Base-by-base conservation (phyloP, 23 tunicate genomes). In the Aplidium turbinatum region DNA sequence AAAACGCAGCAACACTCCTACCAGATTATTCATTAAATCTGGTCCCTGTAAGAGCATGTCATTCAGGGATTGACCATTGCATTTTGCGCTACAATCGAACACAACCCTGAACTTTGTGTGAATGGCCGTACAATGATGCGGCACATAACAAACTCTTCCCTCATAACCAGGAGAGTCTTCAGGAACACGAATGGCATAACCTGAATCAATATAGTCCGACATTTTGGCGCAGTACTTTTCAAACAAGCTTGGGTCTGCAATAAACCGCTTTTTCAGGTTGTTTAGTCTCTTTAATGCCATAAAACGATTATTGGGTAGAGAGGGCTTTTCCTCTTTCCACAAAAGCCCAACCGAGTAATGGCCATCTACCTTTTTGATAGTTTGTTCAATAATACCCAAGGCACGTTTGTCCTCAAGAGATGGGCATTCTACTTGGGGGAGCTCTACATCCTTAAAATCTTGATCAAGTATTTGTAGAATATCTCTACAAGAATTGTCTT, bases 261-360 rank as follows among this genome's bases (percentile, higher is more conserved):
- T 16, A 29, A 63, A 63, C 55, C 45, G 0, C 24, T 30, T 31
- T 21, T 29, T 13, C 23, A 54, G 21, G 22, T 25, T n/a, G 61
- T 6, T 20, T n/a, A 54, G 23, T 5, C 61, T 21, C 45, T 25
- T 63, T 63, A 25, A 54, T 25, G 70, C 70, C 70, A 63, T 11
- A 11, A 7, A 18, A 9, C 70, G 70, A 63, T 21, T 29, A 31
- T 0, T 18, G 19, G 70, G 55, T 25, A 63, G 18, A 26, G 18
- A 16, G 7, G 45, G 22, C 55, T 9, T 25, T 9, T 63, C 45
- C 7, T 31, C 40, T 25, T 63, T 63, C 55, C 70, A 63, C 0
- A 33, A 54, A 16, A 63, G 45, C 0, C 70, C 70, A 33, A 63
- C 45, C 70, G 40, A 1, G 70, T 31, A 63, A 29, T 63, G 38